A percentile compares a stretch with the other conserved stretches of the same genome.
phyloP scores from a whole-genome alignment of 2,113 vertebrate genomes.

The Alligator mississippiensis region DNA sequence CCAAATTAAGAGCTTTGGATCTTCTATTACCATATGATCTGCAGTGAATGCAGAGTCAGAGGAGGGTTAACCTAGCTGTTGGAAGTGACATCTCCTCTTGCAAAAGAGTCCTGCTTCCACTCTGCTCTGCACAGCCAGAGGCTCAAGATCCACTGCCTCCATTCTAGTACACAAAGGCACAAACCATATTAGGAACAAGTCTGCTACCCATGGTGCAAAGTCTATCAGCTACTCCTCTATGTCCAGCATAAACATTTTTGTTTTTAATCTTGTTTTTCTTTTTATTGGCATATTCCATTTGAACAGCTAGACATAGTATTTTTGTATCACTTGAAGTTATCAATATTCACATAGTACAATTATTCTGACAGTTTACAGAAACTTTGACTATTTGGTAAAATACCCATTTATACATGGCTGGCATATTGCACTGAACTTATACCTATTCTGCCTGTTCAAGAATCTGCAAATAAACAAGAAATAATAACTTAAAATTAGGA shows the following conservation, averaged over 20 bases:
- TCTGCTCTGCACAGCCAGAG: no score
- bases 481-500: constrained; percentile 24
- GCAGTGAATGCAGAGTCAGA: no score
- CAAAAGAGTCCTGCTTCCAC: no score
- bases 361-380: not conserved
- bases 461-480: constrained; percentile 26
- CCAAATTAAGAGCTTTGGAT: no score
- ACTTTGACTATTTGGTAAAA: not conserved
- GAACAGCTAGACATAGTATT: not conserved
- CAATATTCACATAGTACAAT: not conserved
- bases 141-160: no score
- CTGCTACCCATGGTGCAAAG: no score
- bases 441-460: not conserved
- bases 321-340: constrained; percentile 2
- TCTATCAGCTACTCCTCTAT: no score
- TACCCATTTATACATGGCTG: not conserved
- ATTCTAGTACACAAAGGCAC: no score
- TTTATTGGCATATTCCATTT: constrained; percentile 28
- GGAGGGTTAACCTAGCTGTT: no score
- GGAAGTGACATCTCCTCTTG: no score
- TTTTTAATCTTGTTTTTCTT: not conserved
- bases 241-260: not conserved
- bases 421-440: constrained; percentile 1
- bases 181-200: no score
- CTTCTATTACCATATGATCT: no score